phyloP scores from a whole-genome alignment of 2,797 vertebrate species.

The Chaetodon trifasciatus region DNA sequence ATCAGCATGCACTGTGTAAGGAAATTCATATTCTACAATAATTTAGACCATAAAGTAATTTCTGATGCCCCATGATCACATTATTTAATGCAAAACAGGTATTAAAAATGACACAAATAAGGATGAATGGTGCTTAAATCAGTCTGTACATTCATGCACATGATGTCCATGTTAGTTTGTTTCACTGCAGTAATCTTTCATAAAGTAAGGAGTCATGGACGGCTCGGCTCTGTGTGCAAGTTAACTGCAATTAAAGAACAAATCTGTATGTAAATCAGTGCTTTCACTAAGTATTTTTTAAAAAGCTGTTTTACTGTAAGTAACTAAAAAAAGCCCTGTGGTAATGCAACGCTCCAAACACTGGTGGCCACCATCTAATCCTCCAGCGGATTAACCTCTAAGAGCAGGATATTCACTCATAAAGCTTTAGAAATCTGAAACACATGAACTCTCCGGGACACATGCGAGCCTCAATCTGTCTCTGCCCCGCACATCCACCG shows the following conservation, averaged over 20 bases:
- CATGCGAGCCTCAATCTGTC: constrained; percentile 78
- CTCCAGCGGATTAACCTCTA: constrained; percentile 75
- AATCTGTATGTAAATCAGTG: neutral
- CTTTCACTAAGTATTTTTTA: neutral
- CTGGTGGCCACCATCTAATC: constrained; percentile 68
- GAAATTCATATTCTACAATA: too few species aligned
- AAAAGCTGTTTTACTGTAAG: constrained; percentile 28
- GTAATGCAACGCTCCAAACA: constrained; percentile 58
- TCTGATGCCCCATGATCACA: too few species aligned
- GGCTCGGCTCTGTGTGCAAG: too few species aligned
- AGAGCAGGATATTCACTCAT: constrained; percentile 77
- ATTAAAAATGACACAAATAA: too few species aligned
- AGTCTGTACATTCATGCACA: neutral
- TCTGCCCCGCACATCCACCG: constrained; percentile 27
- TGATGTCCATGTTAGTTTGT: neutral
- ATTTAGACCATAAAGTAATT: too few species aligned
- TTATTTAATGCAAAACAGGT: too few species aligned
- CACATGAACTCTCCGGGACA: constrained; percentile 68
- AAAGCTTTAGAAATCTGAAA: constrained; percentile 80
- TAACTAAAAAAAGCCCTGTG: constrained; percentile 26
- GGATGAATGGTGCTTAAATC: neutral
- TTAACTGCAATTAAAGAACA: neutral
- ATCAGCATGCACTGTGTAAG: neutral
- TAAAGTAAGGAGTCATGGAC: neutral
- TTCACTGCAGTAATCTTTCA: too few species aligned